Percentiles rank a stretch among this genome's conserved stretches.
phyloP scores from a whole-genome alignment of 2,113 vertebrate genomes.

The Theropithecus gelada region DNA sequence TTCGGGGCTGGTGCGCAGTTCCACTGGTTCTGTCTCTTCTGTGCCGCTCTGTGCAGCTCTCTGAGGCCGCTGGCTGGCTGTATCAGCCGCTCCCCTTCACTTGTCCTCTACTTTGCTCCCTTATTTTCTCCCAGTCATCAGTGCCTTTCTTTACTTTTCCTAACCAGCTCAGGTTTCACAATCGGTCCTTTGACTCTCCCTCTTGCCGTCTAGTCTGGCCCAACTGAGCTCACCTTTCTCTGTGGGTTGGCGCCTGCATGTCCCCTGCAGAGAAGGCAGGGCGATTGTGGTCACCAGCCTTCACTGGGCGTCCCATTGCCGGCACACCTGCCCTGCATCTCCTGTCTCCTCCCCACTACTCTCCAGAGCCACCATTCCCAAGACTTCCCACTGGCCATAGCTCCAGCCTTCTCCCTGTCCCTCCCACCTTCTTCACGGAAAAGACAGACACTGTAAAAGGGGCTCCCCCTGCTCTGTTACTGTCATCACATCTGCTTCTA shows the following conservation, averaged over 20 bases:
- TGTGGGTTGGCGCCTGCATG: neutral
- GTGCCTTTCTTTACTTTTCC: neutral
- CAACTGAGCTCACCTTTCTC: neutral
- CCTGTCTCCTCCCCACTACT: neutral
- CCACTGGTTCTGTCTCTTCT: neutral
- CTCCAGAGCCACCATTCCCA: neutral
- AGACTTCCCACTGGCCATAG: neutral
- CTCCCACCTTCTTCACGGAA: neutral
- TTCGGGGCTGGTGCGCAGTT: accelerated
- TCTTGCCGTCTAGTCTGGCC: neutral
- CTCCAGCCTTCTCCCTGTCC: neutral
- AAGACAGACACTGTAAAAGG: neutral
- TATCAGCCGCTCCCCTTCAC: neutral
- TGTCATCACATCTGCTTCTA: neutral
- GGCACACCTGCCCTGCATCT: neutral
- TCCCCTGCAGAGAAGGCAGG: neutral
- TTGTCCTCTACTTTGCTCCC: neutral
- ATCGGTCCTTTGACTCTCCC: neutral
- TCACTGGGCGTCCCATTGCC: neutral
- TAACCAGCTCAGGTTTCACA: neutral
- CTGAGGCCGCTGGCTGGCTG: too few relatives aligned
- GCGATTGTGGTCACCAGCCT: neutral
- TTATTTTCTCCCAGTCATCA: too few relatives aligned
- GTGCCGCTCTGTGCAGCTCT: accelerated
- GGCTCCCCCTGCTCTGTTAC: neutral